Percentiles rank a stretch among this genome's conserved stretches.
phyloP scores from a whole-genome alignment of 2,113 vertebrate genomes.

The Corythoichthys haematopterus region DNA sequence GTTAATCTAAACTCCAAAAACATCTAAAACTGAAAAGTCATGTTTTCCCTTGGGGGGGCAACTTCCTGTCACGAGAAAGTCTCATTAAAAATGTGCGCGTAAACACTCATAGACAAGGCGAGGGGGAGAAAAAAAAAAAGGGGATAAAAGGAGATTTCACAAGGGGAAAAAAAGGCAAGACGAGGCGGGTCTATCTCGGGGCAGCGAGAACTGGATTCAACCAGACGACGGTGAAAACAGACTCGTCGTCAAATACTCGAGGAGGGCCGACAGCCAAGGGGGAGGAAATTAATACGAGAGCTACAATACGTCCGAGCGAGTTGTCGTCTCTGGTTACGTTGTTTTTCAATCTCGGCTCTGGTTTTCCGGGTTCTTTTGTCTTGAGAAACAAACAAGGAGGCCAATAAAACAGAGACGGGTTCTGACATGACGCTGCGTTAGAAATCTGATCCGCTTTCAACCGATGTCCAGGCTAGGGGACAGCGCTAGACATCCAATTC shows the following conservation, averaged over 20 bases:
- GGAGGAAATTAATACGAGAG: slow-evolving; percentile 14
- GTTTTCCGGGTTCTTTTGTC: not conserved
- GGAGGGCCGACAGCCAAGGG: slow-evolving; percentile 14
- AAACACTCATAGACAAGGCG: not conserved
- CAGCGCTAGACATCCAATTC: no score
- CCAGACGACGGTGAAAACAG: slow-evolving; percentile 61
- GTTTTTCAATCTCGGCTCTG: not conserved
- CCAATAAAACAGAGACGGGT: not conserved
- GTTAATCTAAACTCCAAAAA: no score
- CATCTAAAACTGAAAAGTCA: not conserved
- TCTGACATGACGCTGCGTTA: not conserved
- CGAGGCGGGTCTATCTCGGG: slow-evolving; percentile 28
- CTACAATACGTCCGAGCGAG: not conserved
- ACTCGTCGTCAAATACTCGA: slow-evolving; percentile 14
- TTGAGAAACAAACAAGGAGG: not conserved
- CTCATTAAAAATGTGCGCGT: not conserved
- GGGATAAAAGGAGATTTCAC: not conserved
- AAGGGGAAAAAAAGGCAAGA: slow-evolving; percentile 10
- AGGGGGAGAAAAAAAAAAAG: not conserved
- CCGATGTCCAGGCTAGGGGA: no score
- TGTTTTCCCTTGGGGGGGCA: not conserved
- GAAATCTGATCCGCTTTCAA: no score
- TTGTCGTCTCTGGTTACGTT: not conserved
- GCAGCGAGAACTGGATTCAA: slow-evolving; percentile 66
- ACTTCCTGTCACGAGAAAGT: not conserved